Conservation (phyloP, 1,140 invertebrate species). For the Drosophila seguyi region DNA sequence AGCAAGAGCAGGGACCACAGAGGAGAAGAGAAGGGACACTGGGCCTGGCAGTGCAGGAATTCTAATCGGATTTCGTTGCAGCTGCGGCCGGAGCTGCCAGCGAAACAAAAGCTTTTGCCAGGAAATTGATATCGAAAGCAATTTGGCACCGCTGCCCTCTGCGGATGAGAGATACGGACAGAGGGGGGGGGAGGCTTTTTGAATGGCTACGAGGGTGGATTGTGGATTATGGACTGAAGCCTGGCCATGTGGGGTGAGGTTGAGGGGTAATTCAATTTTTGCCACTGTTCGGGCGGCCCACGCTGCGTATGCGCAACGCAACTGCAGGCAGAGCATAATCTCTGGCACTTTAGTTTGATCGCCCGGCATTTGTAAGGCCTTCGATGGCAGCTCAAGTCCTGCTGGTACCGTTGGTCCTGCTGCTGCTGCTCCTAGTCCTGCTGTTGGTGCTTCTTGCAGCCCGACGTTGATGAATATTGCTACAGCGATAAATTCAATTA, state of each 20-base stretch:
- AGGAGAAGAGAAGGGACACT: not conserved
- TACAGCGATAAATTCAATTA: constrained; percentile 79
- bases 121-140: constrained; percentile 81
- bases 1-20: not conserved
- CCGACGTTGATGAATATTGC: constrained; percentile 78
- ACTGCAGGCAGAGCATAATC: constrained; percentile 65
- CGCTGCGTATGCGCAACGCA: constrained; percentile 78
- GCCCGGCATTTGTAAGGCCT: constrained; percentile 58
- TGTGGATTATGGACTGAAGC: constrained; percentile 14
- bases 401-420: constrained; percentile 6
- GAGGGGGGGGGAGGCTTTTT: not conserved
- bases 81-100: constrained; percentile 66
- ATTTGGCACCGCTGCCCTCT: constrained; percentile 64
- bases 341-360: constrained; percentile 64
- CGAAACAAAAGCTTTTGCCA: constrained; percentile 71
- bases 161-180: constrained; percentile 41
- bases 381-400: constrained; percentile 21
- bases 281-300: constrained; percentile 24
- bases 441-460: constrained; percentile 3
- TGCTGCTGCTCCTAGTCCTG: constrained; percentile 7
- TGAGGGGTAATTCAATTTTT: constrained; percentile 43
- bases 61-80: constrained; percentile 80
- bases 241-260: constrained; percentile 3
- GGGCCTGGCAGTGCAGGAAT: constrained; percentile 39
- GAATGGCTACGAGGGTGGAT: constrained; percentile 7